Base-by-base conservation (phyloP, 2,113 vertebrate genomes). In the Stictonetta naevosa region DNA sequence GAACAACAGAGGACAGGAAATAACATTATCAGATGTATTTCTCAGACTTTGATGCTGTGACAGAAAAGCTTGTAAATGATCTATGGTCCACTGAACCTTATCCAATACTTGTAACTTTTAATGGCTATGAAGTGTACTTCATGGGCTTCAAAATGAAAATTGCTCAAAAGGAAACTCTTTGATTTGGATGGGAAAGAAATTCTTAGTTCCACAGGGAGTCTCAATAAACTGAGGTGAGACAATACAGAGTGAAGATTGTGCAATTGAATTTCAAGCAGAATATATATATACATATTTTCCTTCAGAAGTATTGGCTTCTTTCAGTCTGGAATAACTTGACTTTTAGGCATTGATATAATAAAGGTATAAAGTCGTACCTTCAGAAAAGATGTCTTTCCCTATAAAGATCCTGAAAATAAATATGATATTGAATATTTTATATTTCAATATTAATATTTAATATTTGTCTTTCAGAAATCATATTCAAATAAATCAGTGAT, bases 31-130 rank as follows among this genome's bases (percentile, higher is more conserved):
- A 90, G 64, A 75, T 74, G 8, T 59, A 78, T 90, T 83, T 90
- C 72, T 94, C 36, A 73, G 78, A 69, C 67, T 94, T 90, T 33
- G 75, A 66, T 92, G 25, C 52, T 87, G 14, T 77, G 46, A 71
- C 59, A 86, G 60, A 83, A 95, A 81, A 86, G 19, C 36, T 93
- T n/a, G 46, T 86, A 77, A 83, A 81, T 88, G 36, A 67, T 40
- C 46, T 56, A 25, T 8, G 23, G 42, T 60, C 26, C 19, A 29
- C 0, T 52, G 29, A 83, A 88, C 5, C 3, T 83, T 90, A 88
- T 94, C 82, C 55, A 83, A 44, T 72, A 63, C 40, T 80, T 86
- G 64, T 74, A 86, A 90, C 29, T 68, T 94, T 71, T 86, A 83
- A 74, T 83, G 72, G 63, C 40, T 92, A 29, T 52, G 71, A 83